A percentile compares a stretch with the other conserved stretches of the same genome.
These are phyloP conservation scores for Gobius niger DNA, from an alignment of 2,113 vertebrate genomes.

Conservation along the genomic window DNA sequence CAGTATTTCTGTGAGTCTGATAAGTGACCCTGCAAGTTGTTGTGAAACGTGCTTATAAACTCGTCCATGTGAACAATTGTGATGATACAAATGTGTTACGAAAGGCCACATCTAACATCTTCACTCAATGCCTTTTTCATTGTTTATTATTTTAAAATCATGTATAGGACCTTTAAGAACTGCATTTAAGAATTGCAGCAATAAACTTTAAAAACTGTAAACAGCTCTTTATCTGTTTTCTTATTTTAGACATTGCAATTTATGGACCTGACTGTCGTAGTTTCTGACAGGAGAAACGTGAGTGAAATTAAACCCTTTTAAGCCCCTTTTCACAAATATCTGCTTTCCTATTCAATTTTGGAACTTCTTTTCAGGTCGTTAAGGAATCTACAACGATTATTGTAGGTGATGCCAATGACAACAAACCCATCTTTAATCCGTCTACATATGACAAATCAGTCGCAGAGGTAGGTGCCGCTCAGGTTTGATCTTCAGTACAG, in stretches of 20 bases:
- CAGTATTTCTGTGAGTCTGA: too few relatives aligned
- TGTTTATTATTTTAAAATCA: too few relatives aligned
- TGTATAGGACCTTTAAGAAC: too few relatives aligned
- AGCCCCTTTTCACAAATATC: background rate
- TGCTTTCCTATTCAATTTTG: background rate
- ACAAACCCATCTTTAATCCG: slow-evolving; percentile 71
- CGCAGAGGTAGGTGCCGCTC: slow-evolving; percentile 80
- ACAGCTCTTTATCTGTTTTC: background rate
- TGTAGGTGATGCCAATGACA: slow-evolving; percentile 78
- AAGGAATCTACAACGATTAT: background rate
- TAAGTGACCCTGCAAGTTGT: too few relatives aligned
- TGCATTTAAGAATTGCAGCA: too few relatives aligned
- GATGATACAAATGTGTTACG: too few relatives aligned
- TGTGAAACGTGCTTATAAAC: too few relatives aligned
- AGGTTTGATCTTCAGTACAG: too few relatives aligned
- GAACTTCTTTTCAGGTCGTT: slow-evolving; percentile 45
- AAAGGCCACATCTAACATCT: too few relatives aligned
- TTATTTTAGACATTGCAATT: background rate
- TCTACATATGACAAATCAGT: slow-evolving; percentile 60
- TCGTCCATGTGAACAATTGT: too few relatives aligned
- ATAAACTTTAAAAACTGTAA: background rate
- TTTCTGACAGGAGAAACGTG: background rate
- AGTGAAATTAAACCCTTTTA: background rate
- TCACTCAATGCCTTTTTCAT: too few relatives aligned
- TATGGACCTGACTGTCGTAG: background rate